Base-by-base conservation (phyloP, 2,113 vertebrate genomes). In the Macaca nemestrina region DNA sequence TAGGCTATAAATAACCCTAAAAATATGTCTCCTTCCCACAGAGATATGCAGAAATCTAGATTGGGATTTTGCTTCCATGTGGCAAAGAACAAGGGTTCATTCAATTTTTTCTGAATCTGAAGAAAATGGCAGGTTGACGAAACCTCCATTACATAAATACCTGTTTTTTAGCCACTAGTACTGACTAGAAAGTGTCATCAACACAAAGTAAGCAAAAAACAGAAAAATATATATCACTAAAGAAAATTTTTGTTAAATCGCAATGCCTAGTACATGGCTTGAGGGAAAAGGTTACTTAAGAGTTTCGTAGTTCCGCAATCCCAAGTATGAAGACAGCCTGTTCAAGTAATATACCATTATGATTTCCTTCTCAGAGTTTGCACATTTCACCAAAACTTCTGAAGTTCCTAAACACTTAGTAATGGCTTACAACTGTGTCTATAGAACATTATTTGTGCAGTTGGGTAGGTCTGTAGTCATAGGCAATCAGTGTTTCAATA, bases 1-100 rank as follows among this genome's bases (percentile, higher is more conserved):
- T 43, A 95, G 55, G 17, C 48, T 75, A 76, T 57, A 90, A 97
- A 59, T 81, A 87, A 76, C n/a, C 57, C 50, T 82, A 83, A 92
- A 17, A 57, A 75, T 73, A 32, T 43, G 48, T 57, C 73, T 76
- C 30, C 23, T 78, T 61, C 43, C 86, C 40, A 83, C 59, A 43
- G 48, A 76, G 35, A 59, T 43, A 38, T 68, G 48, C 40, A 76
- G 67, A 90, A 86, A 75, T 75, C 48, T 43, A 76, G n/a, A 55
- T 2, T 95, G 27, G 30, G 17, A 40, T 80, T 85, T 38, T 75
- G 17, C 40, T 86, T 86, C 75, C 40, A 35, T n/a, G 20, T 32
- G 30, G 32, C 52, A 85, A 75, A 93, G n/a, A 90, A 48, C 5
- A 17, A 81, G 35, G 6, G 5, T 45, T 57, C 8, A 22, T 22